Conservation (phyloP, 1,140 invertebrate species). For the Sinonovacula constricta region DNA sequence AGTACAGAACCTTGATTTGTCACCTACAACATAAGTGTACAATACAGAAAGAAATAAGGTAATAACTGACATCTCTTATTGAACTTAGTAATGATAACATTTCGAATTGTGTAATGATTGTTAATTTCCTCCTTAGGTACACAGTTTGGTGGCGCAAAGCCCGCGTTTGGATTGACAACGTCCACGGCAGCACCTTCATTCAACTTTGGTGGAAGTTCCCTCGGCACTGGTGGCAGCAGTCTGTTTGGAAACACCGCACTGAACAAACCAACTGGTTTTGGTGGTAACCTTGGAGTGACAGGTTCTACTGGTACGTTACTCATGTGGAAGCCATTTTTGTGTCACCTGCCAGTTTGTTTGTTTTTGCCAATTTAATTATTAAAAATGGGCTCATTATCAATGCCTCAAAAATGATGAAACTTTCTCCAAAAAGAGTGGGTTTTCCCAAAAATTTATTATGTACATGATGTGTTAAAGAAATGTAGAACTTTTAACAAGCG, state of each 20-base stretch:
- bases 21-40: too few relatives aligned
- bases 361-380: conserved; percentile 1
- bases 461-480: too few relatives aligned
- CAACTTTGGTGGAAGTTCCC: conserved; percentile 54
- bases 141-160: conserved; percentile 37
- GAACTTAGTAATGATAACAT: not conserved
- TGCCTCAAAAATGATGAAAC: conserved; percentile 6
- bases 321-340: conserved; percentile 1
- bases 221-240: conserved; percentile 55
- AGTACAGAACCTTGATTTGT: too few relatives aligned
- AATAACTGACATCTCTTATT: too few relatives aligned
- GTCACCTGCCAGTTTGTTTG: not conserved
- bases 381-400: not conserved
- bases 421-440: not conserved
- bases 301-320: conserved; percentile 10
- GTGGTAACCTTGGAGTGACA: conserved; percentile 10
- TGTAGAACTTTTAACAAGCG: too few relatives aligned
- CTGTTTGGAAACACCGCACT: conserved; percentile 57
- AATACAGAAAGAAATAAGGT: too few relatives aligned
- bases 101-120: not conserved
- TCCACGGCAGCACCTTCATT: conserved; percentile 56
- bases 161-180: conserved; percentile 15
- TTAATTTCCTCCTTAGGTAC: too few relatives aligned
- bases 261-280: conserved; percentile 55
- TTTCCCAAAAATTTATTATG: not conserved